These are phyloP conservation scores for Hemistola chrysoprasaria DNA, from an alignment of 2,888 invertebrate genomes.

Conservation along the genomic window DNA sequence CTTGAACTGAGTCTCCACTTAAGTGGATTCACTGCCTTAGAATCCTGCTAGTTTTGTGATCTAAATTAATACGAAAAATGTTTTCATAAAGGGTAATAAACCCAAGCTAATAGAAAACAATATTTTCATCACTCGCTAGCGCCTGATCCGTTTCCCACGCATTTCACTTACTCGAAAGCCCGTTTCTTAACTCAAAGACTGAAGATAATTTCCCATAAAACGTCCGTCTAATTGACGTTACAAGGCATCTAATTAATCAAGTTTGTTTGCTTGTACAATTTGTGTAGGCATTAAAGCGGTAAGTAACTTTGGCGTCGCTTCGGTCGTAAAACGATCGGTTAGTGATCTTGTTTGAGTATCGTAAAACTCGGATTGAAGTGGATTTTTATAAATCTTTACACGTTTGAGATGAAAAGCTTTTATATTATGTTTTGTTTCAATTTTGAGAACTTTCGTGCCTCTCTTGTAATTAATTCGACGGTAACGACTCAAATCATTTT, in stretches of 20 bases:
- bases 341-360: slow-evolving; percentile 22
- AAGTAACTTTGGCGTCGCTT: slow-evolving; percentile 28
- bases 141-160: slow-evolving; percentile 12
- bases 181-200: slow-evolving; percentile 38
- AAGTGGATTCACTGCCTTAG: no score
- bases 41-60: no score
- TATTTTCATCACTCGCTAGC: not conserved
- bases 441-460: no score
- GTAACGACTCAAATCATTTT: no score
- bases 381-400: not conserved
- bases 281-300: slow-evolving; percentile 32
- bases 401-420: no score
- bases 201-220: slow-evolving; percentile 46
- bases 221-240: slow-evolving; percentile 49
- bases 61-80: no score
- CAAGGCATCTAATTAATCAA: slow-evolving; percentile 53
- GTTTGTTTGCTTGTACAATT: slow-evolving; percentile 43
- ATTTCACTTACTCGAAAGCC: slow-evolving; percentile 35
- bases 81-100: no score
- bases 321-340: slow-evolving; percentile 30
- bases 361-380: slow-evolving; percentile 5
- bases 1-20: no score
- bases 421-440: no score
- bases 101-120: no score
- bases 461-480: no score